Evolutionary conservation across 2,797 vertebrate species (phyloP).

Genomic region (Cuniculus paca): DNA sequence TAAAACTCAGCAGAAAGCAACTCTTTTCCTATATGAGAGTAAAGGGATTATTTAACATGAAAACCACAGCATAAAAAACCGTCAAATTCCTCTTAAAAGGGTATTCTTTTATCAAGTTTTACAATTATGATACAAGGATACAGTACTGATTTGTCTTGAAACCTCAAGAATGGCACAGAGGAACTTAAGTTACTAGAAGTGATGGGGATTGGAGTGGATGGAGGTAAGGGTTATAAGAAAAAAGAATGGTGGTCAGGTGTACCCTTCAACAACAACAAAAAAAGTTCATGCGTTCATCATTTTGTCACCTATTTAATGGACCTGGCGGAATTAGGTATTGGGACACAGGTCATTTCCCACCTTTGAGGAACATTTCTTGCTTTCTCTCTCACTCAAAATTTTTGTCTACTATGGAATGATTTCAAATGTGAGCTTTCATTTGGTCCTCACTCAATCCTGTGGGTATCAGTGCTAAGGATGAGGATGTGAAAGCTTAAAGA

Average conservation of each 20-base stretch:
- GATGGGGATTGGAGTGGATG: background rate
- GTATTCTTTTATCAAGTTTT: background rate
- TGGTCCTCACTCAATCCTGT: background rate
- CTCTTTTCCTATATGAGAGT: background rate
- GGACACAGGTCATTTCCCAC: background rate
- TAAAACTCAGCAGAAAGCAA: background rate
- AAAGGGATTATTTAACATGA: conserved; percentile 23
- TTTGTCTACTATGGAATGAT: background rate
- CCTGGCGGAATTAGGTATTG: background rate
- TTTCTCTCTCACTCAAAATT: background rate
- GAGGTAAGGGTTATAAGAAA: background rate
- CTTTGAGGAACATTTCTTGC: background rate
- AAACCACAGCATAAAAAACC: background rate
- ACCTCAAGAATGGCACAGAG: background rate
- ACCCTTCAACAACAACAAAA: background rate
- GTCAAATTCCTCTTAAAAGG: conserved; percentile 7
- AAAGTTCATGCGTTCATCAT: background rate
- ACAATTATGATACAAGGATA: background rate
- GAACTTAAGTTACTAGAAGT: background rate
- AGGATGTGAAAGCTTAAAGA: background rate
- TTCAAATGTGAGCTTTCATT: background rate
- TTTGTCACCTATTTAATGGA: background rate
- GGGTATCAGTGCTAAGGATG: background rate
- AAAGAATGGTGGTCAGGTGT: background rate
- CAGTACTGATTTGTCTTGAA: background rate